These are phyloP conservation scores for Microcebus griseorufus DNA, from an alignment of 2,113 vertebrate species.

Conservation along the genomic window DNA sequence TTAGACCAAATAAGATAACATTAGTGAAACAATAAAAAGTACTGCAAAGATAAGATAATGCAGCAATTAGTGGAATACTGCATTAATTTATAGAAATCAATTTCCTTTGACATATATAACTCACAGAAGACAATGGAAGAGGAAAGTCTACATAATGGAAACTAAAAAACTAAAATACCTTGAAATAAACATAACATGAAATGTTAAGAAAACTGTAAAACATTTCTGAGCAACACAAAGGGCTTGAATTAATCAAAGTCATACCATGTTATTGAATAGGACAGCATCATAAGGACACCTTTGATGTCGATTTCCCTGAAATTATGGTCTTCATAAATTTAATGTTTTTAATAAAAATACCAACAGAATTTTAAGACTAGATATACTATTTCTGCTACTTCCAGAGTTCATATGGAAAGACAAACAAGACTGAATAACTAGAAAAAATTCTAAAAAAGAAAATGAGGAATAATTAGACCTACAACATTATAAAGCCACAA, in stretches of 20 bases:
- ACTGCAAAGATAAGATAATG: not conserved
- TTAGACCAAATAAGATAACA: slow-evolving; percentile 6
- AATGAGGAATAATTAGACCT: not conserved
- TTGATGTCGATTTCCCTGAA: not conserved
- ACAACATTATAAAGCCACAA: not conserved
- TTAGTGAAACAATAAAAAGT: slow-evolving; percentile 28
- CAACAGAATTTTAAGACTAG: not conserved
- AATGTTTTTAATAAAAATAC: not conserved
- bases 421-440: not conserved
- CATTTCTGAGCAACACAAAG: not conserved
- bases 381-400: not conserved
- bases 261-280: not conserved
- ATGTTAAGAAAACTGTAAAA: not conserved
- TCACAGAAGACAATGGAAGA: slow-evolving; percentile 28
- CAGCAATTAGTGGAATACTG: not conserved
- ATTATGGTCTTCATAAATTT: not conserved
- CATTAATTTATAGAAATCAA: slow-evolving; percentile 30
- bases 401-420: not conserved
- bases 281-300: not conserved
- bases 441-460: not conserved
- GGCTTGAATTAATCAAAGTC: slow-evolving; percentile 33
- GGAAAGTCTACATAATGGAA: not conserved
- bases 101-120: not conserved
- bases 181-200: not conserved
- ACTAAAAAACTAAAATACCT: slow-evolving; percentile 35